Base-by-base conservation (phyloP, 1,140 invertebrate genomes). In the Copidosoma floridanum region DNA sequence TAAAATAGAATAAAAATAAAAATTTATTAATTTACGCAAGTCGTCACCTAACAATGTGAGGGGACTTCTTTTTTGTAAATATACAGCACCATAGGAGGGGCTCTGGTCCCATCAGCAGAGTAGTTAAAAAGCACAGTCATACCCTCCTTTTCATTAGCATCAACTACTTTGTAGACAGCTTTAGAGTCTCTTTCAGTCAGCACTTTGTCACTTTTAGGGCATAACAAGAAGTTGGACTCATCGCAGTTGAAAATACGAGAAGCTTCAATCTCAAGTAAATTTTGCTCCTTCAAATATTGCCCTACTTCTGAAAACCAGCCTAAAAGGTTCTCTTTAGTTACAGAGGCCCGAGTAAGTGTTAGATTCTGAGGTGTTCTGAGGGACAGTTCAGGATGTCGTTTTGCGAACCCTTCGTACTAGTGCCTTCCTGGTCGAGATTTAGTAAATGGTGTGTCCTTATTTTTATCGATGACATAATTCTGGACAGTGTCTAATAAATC, bases 21-120 rank as follows among this genome's bases (percentile, higher is more conserved):
- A n/a, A n/a, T n/a, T n/a, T n/a, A n/a, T n/a, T n/a, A n/a, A n/a
- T n/a, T n/a, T n/a, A n/a, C n/a, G n/a, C n/a, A n/a, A n/a, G n/a
- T n/a, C n/a, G n/a, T n/a, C n/a, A n/a, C n/a, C n/a, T n/a, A n/a
- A n/a, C n/a, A n/a, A n/a, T n/a, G n/a, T n/a, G n/a, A n/a, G 26
- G 72, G 71, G 1, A 76, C 69, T 56, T 68, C 7, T 6, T 11
- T 16, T 56, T 65, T 52, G 61, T 73, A 77, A 11, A 54, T 16
- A 55, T 69, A 78, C 3, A 80, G 16, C 41, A 77, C 44, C 63
- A 76, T 62, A 14, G 73, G 73, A 21, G 72, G 71, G 24, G 63
- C 52, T 8, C 71, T 6, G 32, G 14, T 14, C 32, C 32, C 32
- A 20, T 51, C 41, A 16, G 73, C 72, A 65, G 63, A 71, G 8